phyloP scores from a whole-genome alignment of 2,888 invertebrate genomes.

The Plagodis dolabraria region DNA sequence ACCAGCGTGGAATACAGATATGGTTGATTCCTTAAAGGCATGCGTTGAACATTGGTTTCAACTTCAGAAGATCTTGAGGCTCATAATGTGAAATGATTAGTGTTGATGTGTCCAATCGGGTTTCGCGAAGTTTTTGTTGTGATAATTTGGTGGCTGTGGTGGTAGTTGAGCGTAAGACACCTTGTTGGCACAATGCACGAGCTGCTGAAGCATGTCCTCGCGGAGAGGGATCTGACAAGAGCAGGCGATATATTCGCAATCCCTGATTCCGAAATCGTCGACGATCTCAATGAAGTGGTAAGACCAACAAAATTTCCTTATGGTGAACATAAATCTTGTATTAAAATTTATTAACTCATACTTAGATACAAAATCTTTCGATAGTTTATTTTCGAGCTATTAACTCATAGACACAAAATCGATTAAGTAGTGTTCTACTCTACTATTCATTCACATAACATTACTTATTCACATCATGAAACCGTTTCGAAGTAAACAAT shows the following conservation, averaged over 20 bases:
- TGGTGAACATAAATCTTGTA: too few species aligned
- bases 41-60: conserved; percentile 17
- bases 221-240: conserved; percentile 94
- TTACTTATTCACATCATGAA: conserved; percentile 25
- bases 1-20: background rate
- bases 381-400: too few species aligned
- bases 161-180: conserved; percentile 21
- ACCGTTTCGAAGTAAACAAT: conserved; percentile 19
- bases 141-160: conserved; percentile 27
- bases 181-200: conserved; percentile 90
- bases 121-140: conserved; percentile 42
- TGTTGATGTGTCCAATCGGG: conserved; percentile 55
- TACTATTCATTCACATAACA: conserved; percentile 10
- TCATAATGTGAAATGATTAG: conserved; percentile 35
- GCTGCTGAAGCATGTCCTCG: conserved; percentile 94
- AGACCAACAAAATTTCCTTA: conserved; percentile 49
- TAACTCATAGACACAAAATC: too few species aligned
- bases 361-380: too few species aligned
- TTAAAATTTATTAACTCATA: too few species aligned
- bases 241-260: conserved; percentile 97
- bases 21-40: conserved; percentile 6
- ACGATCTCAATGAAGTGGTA: conserved; percentile 93
- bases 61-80: conserved; percentile 27
- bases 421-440: background rate
- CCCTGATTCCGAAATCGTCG: conserved; percentile 93